phyloP scores from a whole-genome alignment of 1,140 invertebrate species.

The Homalodisca vitripennis region DNA sequence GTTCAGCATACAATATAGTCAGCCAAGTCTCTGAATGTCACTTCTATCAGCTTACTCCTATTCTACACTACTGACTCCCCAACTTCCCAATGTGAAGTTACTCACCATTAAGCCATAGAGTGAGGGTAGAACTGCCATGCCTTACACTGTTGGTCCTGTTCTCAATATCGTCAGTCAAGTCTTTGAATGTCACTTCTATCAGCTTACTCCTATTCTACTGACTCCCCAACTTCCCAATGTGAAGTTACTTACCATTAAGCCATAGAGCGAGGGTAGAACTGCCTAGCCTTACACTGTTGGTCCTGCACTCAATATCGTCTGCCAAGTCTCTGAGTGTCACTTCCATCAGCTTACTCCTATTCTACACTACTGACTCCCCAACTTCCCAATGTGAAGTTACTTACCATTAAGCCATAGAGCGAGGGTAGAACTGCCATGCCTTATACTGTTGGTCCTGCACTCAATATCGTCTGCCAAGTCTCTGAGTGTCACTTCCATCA shows the following conservation, averaged over 20 bases:
- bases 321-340: too few species aligned
- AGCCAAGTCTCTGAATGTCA: neutral
- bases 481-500: too few species aligned
- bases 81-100: neutral
- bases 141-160: neutral
- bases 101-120: slow-evolving; percentile 17
- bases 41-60: neutral
- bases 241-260: neutral
- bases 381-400: too few species aligned
- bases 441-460: too few species aligned
- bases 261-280: too few species aligned
- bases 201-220: neutral
- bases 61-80: neutral
- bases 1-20: neutral
- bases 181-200: neutral
- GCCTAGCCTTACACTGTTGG: too few species aligned
- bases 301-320: too few species aligned
- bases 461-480: too few species aligned
- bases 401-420: too few species aligned
- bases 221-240: neutral
- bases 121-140: slow-evolving; percentile 6
- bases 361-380: too few species aligned
- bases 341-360: too few species aligned
- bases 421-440: too few species aligned
- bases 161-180: slow-evolving; percentile 1